Conservation (phyloP, 2,797 vertebrate species). For the Phoeniculus purpureus region DNA sequence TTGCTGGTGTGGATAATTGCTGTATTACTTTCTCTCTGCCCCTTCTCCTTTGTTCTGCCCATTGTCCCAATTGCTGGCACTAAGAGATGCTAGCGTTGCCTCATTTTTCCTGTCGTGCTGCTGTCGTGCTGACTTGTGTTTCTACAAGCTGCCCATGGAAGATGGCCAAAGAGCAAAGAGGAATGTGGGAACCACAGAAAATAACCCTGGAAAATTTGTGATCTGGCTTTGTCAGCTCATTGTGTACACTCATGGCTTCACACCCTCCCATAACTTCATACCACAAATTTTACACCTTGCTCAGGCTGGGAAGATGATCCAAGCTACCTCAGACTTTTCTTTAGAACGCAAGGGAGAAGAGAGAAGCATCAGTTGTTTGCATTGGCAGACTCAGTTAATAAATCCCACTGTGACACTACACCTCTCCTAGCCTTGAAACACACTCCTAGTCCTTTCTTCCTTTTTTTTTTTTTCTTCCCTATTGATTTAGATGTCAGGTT, state of each 20-base stretch:
- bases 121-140: background rate
- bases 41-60: background rate
- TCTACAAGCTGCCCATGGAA: background rate
- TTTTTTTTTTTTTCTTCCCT: background rate
- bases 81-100: accelerated
- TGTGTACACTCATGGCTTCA: background rate
- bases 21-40: background rate
- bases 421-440: background rate
- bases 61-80: background rate
- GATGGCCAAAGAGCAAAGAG: background rate
- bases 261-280: accelerated
- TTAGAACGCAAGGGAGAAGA: background rate
- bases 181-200: background rate
- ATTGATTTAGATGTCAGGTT: background rate
- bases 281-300: background rate
- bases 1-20: background rate
- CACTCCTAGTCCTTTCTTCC: background rate
- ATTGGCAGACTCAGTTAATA: background rate
- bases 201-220: background rate
- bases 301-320: background rate
- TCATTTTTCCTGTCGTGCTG: background rate
- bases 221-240: background rate
- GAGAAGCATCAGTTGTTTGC: background rate
- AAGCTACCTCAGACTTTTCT: background rate
- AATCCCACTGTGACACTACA: background rate